These are phyloP conservation scores for Siderastrea radians DNA, from an alignment of 92 coral and sea anemone species.

Conservation along the genomic window DNA sequence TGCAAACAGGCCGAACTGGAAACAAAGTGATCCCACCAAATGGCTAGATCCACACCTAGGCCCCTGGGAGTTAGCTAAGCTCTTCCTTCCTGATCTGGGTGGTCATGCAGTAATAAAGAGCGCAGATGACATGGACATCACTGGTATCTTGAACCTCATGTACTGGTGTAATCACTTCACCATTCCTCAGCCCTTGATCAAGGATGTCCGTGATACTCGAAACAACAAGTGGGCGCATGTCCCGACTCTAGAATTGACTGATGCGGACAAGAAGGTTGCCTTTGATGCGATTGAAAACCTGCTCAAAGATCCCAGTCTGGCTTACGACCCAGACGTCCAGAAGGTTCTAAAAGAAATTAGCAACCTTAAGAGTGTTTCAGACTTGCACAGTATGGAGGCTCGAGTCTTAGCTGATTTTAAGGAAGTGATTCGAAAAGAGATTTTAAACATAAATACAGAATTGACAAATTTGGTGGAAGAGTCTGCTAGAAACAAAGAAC, in stretches of 20 bases:
- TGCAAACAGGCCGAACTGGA: constrained; percentile 76
- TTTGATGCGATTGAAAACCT: constrained; percentile 72
- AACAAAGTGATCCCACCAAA: constrained; percentile 77
- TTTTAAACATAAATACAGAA: not conserved
- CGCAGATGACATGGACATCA: constrained; percentile 77
- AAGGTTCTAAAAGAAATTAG: constrained; percentile 47
- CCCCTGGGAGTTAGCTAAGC: constrained; percentile 93
- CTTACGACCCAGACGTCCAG: constrained; percentile 58
- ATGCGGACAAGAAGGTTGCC: constrained; percentile 72
- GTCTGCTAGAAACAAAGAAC: not conserved
- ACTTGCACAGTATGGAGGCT: constrained; percentile 33
- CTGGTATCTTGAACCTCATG: constrained; percentile 81
- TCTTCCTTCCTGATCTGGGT: constrained; percentile 83
- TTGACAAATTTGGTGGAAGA: not conserved
- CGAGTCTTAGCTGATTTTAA: constrained; percentile 7
- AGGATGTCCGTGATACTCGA: constrained; percentile 73
- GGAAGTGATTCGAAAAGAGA: constrained; percentile 18
- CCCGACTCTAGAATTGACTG: constrained; percentile 69
- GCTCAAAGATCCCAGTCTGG: constrained; percentile 75
- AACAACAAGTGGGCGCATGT: constrained; percentile 85
- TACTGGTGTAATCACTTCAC: constrained; percentile 67
- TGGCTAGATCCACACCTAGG: constrained; percentile 87
- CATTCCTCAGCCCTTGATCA: constrained; percentile 59
- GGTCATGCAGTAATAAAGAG: constrained; percentile 42
- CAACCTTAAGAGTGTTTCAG: constrained; percentile 18